Evolutionary conservation across 2,797 vertebrate genomes (phyloP).

Genomic region (Tapirus indicus): DNA sequence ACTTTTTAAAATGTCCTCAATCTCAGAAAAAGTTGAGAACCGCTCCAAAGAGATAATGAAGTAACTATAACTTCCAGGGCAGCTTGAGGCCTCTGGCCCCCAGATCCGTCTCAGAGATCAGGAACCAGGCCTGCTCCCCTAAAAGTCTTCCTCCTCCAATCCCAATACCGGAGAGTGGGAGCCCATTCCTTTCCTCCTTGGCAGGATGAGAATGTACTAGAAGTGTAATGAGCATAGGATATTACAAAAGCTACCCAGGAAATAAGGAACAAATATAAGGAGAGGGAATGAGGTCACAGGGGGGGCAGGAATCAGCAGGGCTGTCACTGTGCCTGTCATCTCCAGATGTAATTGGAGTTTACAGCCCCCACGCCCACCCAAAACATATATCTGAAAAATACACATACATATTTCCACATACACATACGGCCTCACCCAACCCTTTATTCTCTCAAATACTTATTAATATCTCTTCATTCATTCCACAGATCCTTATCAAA

Average conservation of each 20-base stretch:
- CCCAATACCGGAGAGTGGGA: not conserved
- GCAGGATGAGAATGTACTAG: not conserved
- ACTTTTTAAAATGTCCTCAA: conserved; percentile 55
- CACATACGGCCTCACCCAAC: not conserved
- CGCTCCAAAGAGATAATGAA: conserved; percentile 7
- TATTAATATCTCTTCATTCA: conserved; percentile 64
- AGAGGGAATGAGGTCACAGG: not conserved
- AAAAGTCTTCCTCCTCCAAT: not conserved
- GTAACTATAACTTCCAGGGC: not conserved
- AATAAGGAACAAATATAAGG: not conserved
- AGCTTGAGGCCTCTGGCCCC: not conserved
- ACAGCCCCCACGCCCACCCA: not conserved
- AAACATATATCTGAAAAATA: not conserved
- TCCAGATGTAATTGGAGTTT: not conserved
- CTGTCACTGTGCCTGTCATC: not conserved
- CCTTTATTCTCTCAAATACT: conserved; percentile 19
- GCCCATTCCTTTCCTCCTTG: not conserved
- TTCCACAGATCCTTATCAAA: conserved; percentile 67
- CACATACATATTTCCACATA: not conserved
- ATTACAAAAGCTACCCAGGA: not conserved
- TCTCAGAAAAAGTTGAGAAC: conserved; percentile 48
- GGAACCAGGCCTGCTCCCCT: not conserved
- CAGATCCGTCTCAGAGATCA: not conserved
- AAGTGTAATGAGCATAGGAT: not conserved
- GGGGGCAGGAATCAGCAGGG: too few relatives aligned